Evolutionary conservation across 2,113 vertebrate genomes (phyloP), one percentile per base, ranked within the genome.

Genomic region (Callionymus lyra): DNA sequence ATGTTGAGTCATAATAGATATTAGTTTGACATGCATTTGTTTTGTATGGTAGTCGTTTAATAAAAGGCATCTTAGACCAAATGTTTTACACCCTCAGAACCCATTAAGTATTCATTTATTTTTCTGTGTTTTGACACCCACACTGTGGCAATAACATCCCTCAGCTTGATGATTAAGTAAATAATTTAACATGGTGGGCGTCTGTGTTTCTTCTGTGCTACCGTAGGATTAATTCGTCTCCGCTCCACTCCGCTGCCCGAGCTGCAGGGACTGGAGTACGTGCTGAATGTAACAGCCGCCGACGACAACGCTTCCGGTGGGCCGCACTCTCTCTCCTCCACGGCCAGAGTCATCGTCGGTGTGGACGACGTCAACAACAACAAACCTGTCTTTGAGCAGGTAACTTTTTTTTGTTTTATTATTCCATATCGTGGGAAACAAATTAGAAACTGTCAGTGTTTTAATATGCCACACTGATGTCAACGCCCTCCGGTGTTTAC

Each of bases 331-430:
- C 89, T 91, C 34, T 83, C 72, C 2, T 80, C 86, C 55, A 86
- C 76, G 1, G 85, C 87, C n/a, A 76, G 83, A 35, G 84, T 93
- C 53, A 71, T 91, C 6, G 89, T 93, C 19, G 86, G 84, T 36
- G 78, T 93, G 1, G 84, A 91, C 38, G 88, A 91, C 36, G 87
- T 93, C 58, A 93, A 92, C 83, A 90, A 90, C 70, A 90, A 93
- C 81, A 93, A 92, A 59, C 90, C 90, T 16, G 53, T 91, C 9
- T 94, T 94, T 78, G 83, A 88, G 53, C 84, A 87, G 90, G 91
- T 91, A 64, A 72, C 56, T 44, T 4, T 12, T 14, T 38, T 17
- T 31, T 15, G 16, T 5, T 12, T 9, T 9, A 12, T n/a, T 1
- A 6, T 13, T 13, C 6, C 12, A 14, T 14, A 6, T 8, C 32